Evolutionary conservation across 2,113 vertebrate species (phyloP).

Genomic region (Chrysemys picta): DNA sequence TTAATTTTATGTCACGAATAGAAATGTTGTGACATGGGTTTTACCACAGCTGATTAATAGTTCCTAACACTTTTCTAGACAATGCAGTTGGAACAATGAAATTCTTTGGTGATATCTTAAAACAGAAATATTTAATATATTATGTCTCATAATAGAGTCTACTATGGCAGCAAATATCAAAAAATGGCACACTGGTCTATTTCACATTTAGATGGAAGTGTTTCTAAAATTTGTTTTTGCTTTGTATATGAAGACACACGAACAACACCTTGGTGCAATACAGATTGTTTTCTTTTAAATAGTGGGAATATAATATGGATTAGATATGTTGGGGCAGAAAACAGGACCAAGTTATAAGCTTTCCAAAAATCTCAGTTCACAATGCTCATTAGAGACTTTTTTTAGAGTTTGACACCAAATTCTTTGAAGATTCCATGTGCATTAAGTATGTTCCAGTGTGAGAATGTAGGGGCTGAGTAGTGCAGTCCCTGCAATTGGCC

Average conservation of each 20-base stretch:
- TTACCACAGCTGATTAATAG: background rate
- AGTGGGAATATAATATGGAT: fast-evolving
- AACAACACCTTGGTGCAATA: background rate
- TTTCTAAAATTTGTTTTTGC: background rate
- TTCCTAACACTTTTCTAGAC: background rate
- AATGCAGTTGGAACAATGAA: background rate
- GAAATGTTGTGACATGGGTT: background rate
- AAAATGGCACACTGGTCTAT: background rate
- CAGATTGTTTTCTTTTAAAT: background rate
- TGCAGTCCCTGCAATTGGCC: background rate
- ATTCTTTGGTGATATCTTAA: background rate
- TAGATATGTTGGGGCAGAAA: background rate
- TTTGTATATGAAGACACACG: background rate
- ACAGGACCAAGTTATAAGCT: background rate
- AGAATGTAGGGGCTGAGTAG: background rate
- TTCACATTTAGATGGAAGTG: background rate
- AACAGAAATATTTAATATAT: background rate
- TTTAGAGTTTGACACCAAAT: background rate
- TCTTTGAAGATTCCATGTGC: background rate
- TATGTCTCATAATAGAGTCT: background rate
- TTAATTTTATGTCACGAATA: background rate
- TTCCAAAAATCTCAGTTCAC: background rate
- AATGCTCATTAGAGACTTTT: background rate
- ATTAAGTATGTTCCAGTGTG: background rate
- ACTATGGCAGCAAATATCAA: background rate